Base-by-base conservation (phyloP, 1,140 invertebrate genomes). In the Diorhabda sublineata region DNA sequence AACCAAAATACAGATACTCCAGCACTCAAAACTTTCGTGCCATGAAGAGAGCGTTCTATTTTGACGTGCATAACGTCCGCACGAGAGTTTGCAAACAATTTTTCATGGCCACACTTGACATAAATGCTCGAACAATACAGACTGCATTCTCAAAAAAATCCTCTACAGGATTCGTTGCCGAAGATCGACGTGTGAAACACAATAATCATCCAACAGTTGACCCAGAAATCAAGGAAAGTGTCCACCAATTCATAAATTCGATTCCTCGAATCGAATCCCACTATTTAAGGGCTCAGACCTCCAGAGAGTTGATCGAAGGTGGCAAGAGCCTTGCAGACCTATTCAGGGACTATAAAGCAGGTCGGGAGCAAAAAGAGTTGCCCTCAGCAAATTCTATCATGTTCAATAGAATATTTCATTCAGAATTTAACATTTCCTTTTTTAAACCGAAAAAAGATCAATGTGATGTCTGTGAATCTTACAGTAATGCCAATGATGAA, bases 211-310 rank as follows among this genome's bases (percentile, higher is more conserved):
- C 5, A 57, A 57, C 56, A 57, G 5, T 57, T 57, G 56, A 57
- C 56, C 26, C 26, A 26, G 8, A 57, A 57, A 57, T 57, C 52
- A 57, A 57, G 52, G 4, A 57, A 57, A 57, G 52, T 57, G 52
- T 57, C 52, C 52, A 5, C 56, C 56, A 57, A 57, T 57, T 57
- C 56, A 57, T 57, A 57, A 57, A 57, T 57, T 57, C 56, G 56
- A 57, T 57, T 0, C 77, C 80, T 6, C 72, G 74, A 61, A 73
- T 77, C 3, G 77, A 78, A 42, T 80, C 76, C 5, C 80, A 82
- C 69, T 81, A 81, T 68, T 67, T 70, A 42, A 66, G 78, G 52
- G 65, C 63, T 52, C 57, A 73, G 58, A 75, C 77, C 42, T 71
- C n/a, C n/a, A n/a, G n/a, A n/a, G n/a, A n/a, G n/a, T n/a, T n/a